Evolutionary conservation across 2,113 vertebrate genomes (phyloP), one percentile per base, ranked within the genome.

Genomic region (Phylloscopus trochilus): DNA sequence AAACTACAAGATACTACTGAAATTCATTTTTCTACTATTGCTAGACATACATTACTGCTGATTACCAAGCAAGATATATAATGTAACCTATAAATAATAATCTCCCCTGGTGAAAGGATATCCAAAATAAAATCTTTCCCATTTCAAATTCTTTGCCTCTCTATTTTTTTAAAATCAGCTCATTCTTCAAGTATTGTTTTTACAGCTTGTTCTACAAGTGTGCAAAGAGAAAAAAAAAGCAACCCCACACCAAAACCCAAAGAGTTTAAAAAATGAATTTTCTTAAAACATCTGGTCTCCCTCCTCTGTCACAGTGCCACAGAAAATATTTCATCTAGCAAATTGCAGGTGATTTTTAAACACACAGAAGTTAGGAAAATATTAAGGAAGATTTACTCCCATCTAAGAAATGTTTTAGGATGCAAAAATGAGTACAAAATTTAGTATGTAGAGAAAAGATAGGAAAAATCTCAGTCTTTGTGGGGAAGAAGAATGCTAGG

Each of bases 21-120:
- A 95, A 94, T 90, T 81, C 79, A 93, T 96, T 97, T 96, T 96
- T 95, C 92, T 83, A 2, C 85, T 90, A 52, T 95, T 92, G 85
- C 88, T 83, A 89, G 83, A 94, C 83, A 86, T 92, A 92, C 33
- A 86, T 93, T 95, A 96, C 72, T 93, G 88, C 83, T 95, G 90
- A 96, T 96, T 96, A 93, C 90, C 46, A 86, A 49, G 86, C 52
- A 93, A 95, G 94, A 97, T 96, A 96, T 56, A 92, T 92, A 95
- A 94, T 87, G 76, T 53, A 95, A 77, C 47, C 91, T 59, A 97
- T 93, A 96, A 97, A 97, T 96, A 96, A 96, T 96, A 96, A 94
- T 77, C 72, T 93, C 46, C n/a, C 73, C 73, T 91, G n/a, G 80
- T 76, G 77, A 95, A 96, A 92, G 62, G 79, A 92, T 89, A 93